Percentiles rank a stretch among this genome's conserved stretches.
Conservation (phyloP, 1,140 invertebrate genomes). For the Ooceraea biroi region DNA sequence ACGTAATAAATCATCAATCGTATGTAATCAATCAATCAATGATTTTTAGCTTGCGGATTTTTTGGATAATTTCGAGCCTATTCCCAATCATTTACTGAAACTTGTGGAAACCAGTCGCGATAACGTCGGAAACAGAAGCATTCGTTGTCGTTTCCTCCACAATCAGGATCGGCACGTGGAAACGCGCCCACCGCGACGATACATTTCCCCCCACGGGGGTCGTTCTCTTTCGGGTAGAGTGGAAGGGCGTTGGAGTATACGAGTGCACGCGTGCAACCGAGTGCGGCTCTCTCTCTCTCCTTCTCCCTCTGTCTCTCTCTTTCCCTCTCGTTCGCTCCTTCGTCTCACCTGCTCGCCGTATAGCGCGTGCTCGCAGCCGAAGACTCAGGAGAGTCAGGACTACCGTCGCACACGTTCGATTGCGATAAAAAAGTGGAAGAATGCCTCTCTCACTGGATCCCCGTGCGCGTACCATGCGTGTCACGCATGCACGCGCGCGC, state of each 20-base stretch:
- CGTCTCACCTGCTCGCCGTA: slow-evolving; percentile 78
- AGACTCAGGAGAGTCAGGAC: slow-evolving; percentile 32
- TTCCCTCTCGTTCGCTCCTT: slow-evolving; percentile 18
- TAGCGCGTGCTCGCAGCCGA: slow-evolving; percentile 74
- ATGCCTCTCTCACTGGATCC: slow-evolving; percentile 40
- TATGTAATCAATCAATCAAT: too few species aligned
- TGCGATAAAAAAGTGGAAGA: slow-evolving; percentile 73
- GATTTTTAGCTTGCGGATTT: background rate
- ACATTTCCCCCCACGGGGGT: slow-evolving; percentile 44
- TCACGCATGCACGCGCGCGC: slow-evolving; percentile 31
- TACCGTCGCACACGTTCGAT: slow-evolving; percentile 35
- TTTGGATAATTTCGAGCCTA: background rate
- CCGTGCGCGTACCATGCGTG: slow-evolving; percentile 16
- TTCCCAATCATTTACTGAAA: too few species aligned
- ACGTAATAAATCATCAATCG: too few species aligned
- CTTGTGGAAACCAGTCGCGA: too few species aligned
- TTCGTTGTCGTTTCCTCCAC: background rate
- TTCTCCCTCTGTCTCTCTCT: too few species aligned
- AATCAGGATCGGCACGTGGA: slow-evolving; percentile 14
- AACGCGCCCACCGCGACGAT: slow-evolving; percentile 15
- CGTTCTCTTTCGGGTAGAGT: slow-evolving; percentile 32
- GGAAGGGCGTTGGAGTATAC: background rate
- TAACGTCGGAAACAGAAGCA: too few species aligned
- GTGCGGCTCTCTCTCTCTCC: background rate
- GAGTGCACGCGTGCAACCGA: slow-evolving; percentile 38